phyloP scores from a whole-genome alignment of 2,113 vertebrate genomes.

The Stomatorhinus ivindoensis region DNA sequence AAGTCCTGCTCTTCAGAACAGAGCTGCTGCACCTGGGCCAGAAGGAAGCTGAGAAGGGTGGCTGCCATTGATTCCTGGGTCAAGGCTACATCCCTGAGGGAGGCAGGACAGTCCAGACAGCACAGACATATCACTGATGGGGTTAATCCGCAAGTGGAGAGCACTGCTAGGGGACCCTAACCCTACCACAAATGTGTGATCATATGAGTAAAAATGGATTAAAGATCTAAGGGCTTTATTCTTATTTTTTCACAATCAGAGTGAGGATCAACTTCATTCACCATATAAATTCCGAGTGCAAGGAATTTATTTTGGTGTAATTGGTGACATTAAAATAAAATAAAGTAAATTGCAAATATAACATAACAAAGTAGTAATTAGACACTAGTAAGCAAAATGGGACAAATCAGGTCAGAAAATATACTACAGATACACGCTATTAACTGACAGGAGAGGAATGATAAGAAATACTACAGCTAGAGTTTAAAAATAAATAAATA shows the following conservation, averaged over 20 bases:
- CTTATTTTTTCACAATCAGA: neutral
- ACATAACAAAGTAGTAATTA: neutral
- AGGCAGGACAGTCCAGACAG: neutral
- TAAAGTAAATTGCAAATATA: neutral
- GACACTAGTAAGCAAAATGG: neutral
- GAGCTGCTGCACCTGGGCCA: constrained; percentile 81
- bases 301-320: neutral
- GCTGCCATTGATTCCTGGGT: constrained; percentile 81
- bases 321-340: neutral
- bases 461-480: neutral
- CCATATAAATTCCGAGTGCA: neutral
- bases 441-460: neutral
- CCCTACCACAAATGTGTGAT: neutral
- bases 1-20: constrained; percentile 84
- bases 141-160: neutral
- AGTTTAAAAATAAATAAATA: neutral
- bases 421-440: neutral
- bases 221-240: neutral
- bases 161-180: neutral
- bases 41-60: constrained; percentile 76
- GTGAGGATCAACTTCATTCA: neutral
- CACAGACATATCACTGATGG: neutral
- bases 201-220: neutral
- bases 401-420: neutral
- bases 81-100: constrained; percentile 65